These are phyloP conservation scores for Patella pellucida DNA, from an alignment of 2,888 invertebrate species.

Conservation along the genomic window DNA sequence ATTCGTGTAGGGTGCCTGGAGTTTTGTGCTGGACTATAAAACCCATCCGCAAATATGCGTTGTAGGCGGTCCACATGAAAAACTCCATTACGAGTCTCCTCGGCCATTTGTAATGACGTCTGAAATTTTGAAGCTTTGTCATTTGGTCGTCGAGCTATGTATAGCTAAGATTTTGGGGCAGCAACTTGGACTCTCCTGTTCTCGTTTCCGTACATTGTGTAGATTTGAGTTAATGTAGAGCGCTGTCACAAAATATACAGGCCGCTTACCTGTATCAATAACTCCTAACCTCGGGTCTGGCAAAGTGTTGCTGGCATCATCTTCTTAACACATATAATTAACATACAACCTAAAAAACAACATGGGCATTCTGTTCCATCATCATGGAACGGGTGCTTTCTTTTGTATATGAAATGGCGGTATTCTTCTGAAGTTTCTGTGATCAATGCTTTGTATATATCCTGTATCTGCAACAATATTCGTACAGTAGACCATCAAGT, in stretches of 20 bases:
- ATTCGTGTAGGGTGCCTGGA: background rate
- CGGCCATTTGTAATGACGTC: slow-evolving; percentile 30
- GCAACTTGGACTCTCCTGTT: no score
- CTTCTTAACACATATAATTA: no score
- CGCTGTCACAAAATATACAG: no score
- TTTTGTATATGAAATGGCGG: background rate
- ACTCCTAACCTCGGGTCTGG: no score
- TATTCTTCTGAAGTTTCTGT: slow-evolving; percentile 1
- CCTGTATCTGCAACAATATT: background rate
- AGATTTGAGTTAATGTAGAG: no score
- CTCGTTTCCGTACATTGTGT: no score
- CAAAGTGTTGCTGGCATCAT: no score
- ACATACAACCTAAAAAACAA: background rate
- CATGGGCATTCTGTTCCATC: slow-evolving; percentile 1
- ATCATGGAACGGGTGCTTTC: background rate
- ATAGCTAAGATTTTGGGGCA: no score
- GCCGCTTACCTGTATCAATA: no score
- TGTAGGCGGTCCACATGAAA: slow-evolving; percentile 29
- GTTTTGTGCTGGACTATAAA: background rate
- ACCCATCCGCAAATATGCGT: slow-evolving; percentile 19
- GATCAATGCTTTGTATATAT: background rate
- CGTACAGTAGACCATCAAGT: no score
- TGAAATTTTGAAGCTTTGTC: no score
- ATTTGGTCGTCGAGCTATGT: no score
- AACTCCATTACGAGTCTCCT: slow-evolving; percentile 31